Evolutionary conservation across 2,797 vertebrate species (phyloP).

Genomic region (Bryconaethiops microstoma): DNA sequence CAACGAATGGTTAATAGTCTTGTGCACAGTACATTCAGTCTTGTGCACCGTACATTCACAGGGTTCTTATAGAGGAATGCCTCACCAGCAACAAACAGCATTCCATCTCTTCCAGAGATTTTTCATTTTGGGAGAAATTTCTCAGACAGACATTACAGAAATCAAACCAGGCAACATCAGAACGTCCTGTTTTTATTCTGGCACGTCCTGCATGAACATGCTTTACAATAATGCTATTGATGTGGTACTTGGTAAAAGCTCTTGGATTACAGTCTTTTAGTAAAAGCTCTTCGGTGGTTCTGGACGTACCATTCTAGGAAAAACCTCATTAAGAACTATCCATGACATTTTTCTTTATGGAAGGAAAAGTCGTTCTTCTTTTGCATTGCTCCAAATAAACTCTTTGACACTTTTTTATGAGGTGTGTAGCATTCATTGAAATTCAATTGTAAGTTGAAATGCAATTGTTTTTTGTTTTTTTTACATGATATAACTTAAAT

Average conservation of each 20-base stretch:
- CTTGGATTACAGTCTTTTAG: neutral
- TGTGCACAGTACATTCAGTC: conserved; percentile 60
- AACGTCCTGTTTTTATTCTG: neutral
- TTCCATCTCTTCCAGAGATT: neutral
- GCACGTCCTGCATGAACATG: neutral
- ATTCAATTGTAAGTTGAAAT: neutral
- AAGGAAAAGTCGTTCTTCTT: neutral
- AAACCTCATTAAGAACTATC: neutral
- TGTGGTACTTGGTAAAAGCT: neutral
- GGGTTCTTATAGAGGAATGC: conserved; percentile 41
- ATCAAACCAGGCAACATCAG: neutral
- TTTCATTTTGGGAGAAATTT: neutral
- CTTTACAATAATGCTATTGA: neutral
- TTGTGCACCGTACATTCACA: conserved; percentile 58
- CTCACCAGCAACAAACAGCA: conserved; percentile 11
- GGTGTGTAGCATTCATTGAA: neutral
- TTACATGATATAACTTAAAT: neutral
- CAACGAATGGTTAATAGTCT: conserved; percentile 66
- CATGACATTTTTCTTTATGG: neutral
- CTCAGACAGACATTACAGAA: neutral
- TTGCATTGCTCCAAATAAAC: neutral
- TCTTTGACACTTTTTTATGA: neutral
- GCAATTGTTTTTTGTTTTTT: too few species aligned
- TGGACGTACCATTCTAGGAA: neutral
- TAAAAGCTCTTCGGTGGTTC: neutral